Conservation (phyloP, 2,113 vertebrate genomes). For the Odocoileus hemionus region DNA sequence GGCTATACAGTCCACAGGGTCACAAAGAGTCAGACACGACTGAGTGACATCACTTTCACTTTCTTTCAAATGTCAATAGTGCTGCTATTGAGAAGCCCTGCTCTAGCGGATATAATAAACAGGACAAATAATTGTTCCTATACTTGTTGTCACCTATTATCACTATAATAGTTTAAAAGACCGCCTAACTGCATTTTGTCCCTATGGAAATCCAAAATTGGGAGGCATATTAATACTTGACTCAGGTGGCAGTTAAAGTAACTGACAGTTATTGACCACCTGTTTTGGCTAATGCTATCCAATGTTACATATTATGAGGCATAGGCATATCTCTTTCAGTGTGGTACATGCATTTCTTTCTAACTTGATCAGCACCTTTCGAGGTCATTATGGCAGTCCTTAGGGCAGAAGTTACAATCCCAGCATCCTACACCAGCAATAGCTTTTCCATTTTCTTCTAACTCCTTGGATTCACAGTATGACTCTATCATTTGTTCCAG, state of each 20-base stretch:
- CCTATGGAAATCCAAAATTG: background rate
- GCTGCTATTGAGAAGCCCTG: background rate
- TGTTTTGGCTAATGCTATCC: background rate
- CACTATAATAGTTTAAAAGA: background rate
- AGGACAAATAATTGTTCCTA: background rate
- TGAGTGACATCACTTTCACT: background rate
- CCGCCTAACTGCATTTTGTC: background rate
- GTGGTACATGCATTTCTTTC: background rate
- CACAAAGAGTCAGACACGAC: background rate
- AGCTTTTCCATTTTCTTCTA: background rate
- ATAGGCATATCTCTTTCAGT: background rate
- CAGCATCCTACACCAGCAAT: background rate
- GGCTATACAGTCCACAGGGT: background rate
- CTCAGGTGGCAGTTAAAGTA: slow-evolving; percentile 7
- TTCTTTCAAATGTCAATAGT: background rate
- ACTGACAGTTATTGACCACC: background rate
- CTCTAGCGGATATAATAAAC: background rate
- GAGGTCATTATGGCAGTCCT: background rate
- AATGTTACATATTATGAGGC: background rate
- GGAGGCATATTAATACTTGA: background rate
- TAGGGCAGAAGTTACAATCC: background rate
- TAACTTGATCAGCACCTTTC: background rate
- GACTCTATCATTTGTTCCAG: background rate
- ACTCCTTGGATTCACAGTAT: background rate
- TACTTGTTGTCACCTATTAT: background rate